Evolutionary conservation across 2,797 vertebrate genomes (phyloP).

Genomic region (Podargus strigoides): DNA sequence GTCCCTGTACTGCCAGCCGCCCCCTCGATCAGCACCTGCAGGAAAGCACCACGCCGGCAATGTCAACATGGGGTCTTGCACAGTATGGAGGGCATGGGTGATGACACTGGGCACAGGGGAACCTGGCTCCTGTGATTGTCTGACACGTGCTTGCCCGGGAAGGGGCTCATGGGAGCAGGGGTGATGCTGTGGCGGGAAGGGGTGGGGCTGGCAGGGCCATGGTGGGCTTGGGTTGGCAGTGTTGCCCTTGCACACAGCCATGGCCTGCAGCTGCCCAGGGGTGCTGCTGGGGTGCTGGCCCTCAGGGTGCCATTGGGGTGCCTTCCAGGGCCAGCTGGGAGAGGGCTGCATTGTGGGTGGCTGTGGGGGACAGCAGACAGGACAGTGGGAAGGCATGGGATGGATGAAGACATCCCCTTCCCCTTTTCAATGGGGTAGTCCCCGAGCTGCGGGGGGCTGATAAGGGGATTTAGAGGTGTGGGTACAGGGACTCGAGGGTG

Average conservation of each 20-base stretch:
- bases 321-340: neutral
- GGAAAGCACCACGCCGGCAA: neutral
- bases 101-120: fast-evolving
- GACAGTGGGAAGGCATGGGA: neutral
- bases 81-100: fast-evolving
- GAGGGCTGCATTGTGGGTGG: neutral
- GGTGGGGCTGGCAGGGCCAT: fast-evolving
- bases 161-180: neutral
- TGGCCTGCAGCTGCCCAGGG: neutral
- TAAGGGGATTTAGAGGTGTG: neutral
- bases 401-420: neutral
- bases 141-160: fast-evolving
- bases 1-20: slow-evolving; percentile 71
- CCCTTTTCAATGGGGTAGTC: neutral
- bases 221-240: too few relatives aligned
- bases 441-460: neutral
- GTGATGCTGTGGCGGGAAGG: fast-evolving
- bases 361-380: neutral
- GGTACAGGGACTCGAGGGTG: neutral
- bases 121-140: neutral
- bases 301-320: neutral
- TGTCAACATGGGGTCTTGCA: fast-evolving
- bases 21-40: slow-evolving; percentile 84
- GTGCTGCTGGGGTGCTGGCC: neutral
- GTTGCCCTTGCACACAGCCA: neutral